Conservation (phyloP, 2,797 vertebrate species). For the Rhabdomys pumilio region DNA sequence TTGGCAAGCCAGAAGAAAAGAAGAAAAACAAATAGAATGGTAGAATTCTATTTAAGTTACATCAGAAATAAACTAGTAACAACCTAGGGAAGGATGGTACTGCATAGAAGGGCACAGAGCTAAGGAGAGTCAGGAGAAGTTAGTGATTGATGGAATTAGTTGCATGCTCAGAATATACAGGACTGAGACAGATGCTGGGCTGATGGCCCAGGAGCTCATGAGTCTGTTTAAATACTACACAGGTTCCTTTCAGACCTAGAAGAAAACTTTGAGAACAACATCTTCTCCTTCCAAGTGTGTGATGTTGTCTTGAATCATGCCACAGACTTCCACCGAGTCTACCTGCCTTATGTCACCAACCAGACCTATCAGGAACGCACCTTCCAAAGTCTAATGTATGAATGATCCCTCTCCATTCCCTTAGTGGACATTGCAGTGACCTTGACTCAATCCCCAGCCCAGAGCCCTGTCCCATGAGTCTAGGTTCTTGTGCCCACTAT, state of each 20-base stretch:
- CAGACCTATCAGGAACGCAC: constrained; percentile 98
- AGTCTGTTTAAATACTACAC: constrained; percentile 15
- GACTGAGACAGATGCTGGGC: neutral
- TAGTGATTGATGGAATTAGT: no score
- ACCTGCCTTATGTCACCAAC: constrained; percentile 98
- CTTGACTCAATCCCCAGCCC: neutral
- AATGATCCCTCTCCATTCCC: neutral
- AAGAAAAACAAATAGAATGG: neutral
- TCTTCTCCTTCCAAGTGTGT: constrained; percentile 95
- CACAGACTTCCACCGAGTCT: constrained; percentile 94
- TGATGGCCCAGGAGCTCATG: neutral
- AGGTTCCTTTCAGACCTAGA: constrained; percentile 97
- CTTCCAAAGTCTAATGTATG: constrained; percentile 97
- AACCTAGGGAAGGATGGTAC: neutral
- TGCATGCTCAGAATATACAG: neutral
- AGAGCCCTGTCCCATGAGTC: fast-evolving
- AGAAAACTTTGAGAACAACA: constrained; percentile 95
- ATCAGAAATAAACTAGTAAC: neutral
- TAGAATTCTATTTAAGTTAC: neutral
- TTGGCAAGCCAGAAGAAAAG: neutral
- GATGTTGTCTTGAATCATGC: constrained; percentile 95
- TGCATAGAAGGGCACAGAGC: no score
- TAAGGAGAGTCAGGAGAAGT: neutral
- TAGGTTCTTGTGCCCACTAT: fast-evolving
- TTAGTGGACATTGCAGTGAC: neutral